Evolutionary conservation across 2,797 vertebrate species (phyloP).

Genomic region (Muscicapa striata): DNA sequence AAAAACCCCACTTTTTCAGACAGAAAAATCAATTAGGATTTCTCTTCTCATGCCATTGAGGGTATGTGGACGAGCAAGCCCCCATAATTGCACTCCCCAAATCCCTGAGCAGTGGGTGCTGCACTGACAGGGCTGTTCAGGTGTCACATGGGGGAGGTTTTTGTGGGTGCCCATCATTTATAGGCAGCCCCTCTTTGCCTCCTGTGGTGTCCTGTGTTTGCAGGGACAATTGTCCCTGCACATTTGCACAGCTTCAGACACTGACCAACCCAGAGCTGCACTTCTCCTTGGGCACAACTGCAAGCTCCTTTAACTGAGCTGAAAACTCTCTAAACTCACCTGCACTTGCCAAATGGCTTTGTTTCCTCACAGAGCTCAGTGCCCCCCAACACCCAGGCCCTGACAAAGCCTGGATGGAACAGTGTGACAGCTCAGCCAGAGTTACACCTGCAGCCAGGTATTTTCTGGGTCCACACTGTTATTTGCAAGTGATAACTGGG

Average conservation of each 20-base stretch:
- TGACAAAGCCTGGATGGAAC: rapidly evolving
- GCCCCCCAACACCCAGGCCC: neutral
- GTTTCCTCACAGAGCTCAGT: neutral
- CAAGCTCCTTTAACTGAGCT: neutral
- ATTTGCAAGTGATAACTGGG: neutral
- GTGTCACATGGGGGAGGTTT: rapidly evolving
- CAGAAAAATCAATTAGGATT: neutral
- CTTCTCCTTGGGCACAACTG: neutral
- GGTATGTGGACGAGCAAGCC: rapidly evolving
- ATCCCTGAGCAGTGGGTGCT: neutral
- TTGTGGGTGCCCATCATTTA: neutral
- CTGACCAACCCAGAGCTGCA: neutral
- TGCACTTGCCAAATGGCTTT: neutral
- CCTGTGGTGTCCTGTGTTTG: neutral
- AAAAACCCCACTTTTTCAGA: neutral
- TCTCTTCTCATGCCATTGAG: rapidly evolving
- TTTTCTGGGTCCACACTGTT: rapidly evolving
- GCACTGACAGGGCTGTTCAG: rapidly evolving
- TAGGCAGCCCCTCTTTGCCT: no score
- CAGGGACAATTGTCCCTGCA: neutral
- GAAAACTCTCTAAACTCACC: neutral
- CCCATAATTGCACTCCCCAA: rapidly evolving
- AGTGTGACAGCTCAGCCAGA: rapidly evolving
- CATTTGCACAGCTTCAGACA: neutral
- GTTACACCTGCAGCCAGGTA: rapidly evolving